These are phyloP conservation scores for Calidris pugnax DNA, from an alignment of 2,113 vertebrate species.

Conservation along the genomic window DNA sequence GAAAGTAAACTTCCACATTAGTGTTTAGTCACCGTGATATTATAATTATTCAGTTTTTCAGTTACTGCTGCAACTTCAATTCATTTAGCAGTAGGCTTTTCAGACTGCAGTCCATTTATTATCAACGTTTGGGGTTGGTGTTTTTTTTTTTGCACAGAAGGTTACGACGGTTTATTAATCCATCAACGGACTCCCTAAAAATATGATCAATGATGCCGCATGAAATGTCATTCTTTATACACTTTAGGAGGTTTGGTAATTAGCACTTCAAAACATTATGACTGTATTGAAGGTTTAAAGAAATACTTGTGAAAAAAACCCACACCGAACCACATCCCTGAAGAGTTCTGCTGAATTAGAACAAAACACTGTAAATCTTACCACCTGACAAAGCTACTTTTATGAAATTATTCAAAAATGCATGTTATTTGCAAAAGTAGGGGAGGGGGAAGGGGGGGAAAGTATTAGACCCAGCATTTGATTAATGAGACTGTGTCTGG, in stretches of 20 bases:
- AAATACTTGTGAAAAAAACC: background rate
- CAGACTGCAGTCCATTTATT: constrained; percentile 73
- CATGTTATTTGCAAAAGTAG: constrained; percentile 46
- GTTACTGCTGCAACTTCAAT: constrained; percentile 63
- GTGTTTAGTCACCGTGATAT: background rate
- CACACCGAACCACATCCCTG: constrained; percentile 15
- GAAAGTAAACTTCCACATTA: background rate
- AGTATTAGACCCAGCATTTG: constrained; percentile 12
- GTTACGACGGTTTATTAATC: constrained; percentile 74
- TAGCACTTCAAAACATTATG: constrained; percentile 58
- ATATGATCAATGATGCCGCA: constrained; percentile 65
- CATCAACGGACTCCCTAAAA: constrained; percentile 72
- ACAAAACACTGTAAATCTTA: constrained; percentile 63
- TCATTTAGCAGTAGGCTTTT: constrained; percentile 71
- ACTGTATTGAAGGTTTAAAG: constrained; percentile 47
- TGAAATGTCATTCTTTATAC: constrained; percentile 71
- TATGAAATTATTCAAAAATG: constrained; percentile 41
- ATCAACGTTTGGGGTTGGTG: background rate
- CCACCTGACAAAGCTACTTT: constrained; percentile 51
- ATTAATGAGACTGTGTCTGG: constrained; percentile 61
- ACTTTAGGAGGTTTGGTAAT: constrained; percentile 72
- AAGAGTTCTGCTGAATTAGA: constrained; percentile 57
- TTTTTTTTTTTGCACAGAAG: constrained; percentile 67
- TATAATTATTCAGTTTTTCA: constrained; percentile 52
- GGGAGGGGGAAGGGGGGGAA: too few species aligned